Base-by-base conservation (phyloP, 92 coral and sea anemone genomes). In the Isaurus tuberculatus region DNA sequence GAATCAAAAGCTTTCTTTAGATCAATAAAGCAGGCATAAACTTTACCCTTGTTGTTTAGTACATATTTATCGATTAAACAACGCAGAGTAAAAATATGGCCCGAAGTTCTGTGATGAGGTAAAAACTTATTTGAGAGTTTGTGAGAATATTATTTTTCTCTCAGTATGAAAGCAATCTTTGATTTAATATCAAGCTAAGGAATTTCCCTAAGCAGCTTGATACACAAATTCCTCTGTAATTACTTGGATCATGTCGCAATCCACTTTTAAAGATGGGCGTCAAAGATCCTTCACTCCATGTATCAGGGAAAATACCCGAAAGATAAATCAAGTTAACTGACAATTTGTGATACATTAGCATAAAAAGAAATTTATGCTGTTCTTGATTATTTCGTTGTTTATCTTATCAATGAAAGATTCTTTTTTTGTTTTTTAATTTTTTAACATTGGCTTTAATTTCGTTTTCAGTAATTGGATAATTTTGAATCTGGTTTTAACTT, bases 381-480 rank as follows among this genome's bases (percentile, higher is more conserved):
- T 42, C 72, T 79, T 42, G 55, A 66, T 34, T 34, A 65, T 80
- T 42, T 65, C 85, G 42, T 80, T 80, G 26, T 34, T 7, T 80
- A 64, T 80, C 5, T 20, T 34, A 68, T 80, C 85, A 33, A 42
- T 16, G 13, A 10, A 42, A 6, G 58, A 51, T 14, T 1, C 58
- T 14, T 16, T 51, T 2, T 51, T 51, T 19, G 7, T 16, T 51
- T 51, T 51, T 51, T 16, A 51, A 51, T 14, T 51, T 2, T 51
- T 14, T 51, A 51, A 6, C 20, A 16, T 51, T 49, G 1, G 58
- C 22, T 11, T 51, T 51, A 16, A 51, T 51, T 51, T 51, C 16
- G 57, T 49, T 11, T 49, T 49, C 57, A 49, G 22, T 51, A 51
- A 51, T 16, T 51, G 23, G 20, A 51, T 19, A 51, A 51, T 51